These are phyloP conservation scores for Heteractis magnifica DNA, from an alignment of 92 coral and sea anemone species.

Conservation along the genomic window DNA sequence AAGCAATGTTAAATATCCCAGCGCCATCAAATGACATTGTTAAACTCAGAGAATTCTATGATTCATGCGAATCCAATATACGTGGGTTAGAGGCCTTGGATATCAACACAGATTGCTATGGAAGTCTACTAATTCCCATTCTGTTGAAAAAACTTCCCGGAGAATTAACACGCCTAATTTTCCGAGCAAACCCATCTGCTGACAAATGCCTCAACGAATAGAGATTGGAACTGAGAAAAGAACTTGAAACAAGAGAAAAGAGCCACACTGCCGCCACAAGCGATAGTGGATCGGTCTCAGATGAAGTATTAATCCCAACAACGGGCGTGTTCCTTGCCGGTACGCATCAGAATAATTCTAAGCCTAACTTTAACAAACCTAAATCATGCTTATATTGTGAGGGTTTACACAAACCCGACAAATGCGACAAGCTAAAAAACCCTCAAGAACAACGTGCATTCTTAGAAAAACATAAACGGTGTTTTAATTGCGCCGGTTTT, in stretches of 20 bases:
- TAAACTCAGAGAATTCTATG: conserved; percentile 15
- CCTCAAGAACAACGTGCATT: conserved; percentile 34
- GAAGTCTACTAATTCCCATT: conserved; percentile 31
- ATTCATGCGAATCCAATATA: conserved; percentile 28
- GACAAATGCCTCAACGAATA: conserved; percentile 41
- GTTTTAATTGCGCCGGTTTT: conserved; percentile 49
- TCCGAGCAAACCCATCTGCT: conserved; percentile 33
- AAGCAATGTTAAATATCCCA: conserved; percentile 15
- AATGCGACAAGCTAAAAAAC: conserved; percentile 37
- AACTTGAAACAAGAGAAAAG: too few species aligned
- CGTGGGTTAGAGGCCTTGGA: conserved; percentile 21
- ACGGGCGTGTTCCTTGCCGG: not conserved
- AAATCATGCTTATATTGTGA: conserved; percentile 34
- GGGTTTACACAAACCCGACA: conserved; percentile 44
- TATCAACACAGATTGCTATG: conserved; percentile 21
- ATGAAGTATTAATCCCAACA: too few species aligned
- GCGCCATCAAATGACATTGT: conserved; percentile 1
- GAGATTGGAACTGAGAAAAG: not conserved
- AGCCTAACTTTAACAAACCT: not conserved
- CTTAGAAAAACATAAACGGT: conserved; percentile 34
- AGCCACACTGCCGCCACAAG: too few species aligned
- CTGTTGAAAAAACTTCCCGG: conserved; percentile 30
- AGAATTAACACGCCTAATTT: conserved; percentile 11
- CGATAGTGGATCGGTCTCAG: too few species aligned
- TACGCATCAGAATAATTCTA: not conserved